phyloP scores from a whole-genome alignment of 2,888 invertebrate species.

The Orchesellides sinensis region DNA sequence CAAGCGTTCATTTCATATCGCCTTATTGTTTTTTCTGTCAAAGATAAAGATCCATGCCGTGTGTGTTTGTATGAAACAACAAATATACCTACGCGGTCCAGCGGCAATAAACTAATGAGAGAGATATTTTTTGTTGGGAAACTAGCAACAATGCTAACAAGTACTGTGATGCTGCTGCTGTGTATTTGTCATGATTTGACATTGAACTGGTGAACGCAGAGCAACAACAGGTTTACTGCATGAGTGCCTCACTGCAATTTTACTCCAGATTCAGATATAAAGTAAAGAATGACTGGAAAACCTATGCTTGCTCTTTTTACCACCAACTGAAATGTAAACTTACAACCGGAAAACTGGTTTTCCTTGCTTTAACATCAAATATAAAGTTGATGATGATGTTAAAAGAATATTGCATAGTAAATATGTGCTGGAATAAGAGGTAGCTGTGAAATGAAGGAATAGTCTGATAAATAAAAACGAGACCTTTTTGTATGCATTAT shows the following conservation, averaged over 20 bases:
- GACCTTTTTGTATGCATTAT: too few species aligned
- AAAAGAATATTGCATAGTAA: not conserved
- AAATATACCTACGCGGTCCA: slow-evolving; percentile 24
- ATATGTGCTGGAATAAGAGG: not conserved
- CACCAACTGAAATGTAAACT: slow-evolving; percentile 30
- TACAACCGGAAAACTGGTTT: slow-evolving; percentile 9
- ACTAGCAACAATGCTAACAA: not conserved
- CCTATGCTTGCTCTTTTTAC: not conserved
- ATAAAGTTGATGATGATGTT: too few species aligned
- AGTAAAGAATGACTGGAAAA: not conserved
- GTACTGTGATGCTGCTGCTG: slow-evolving; percentile 36
- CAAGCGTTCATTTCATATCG: not conserved
- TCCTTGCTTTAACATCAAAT: too few species aligned
- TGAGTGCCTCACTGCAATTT: slow-evolving; percentile 14
- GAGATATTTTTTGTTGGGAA: not conserved
- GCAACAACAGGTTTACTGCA: slow-evolving; percentile 35
- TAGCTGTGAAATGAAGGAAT: slow-evolving; percentile 3
- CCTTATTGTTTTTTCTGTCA: slow-evolving; percentile 30
- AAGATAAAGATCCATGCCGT: slow-evolving; percentile 29
- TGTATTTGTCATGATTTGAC: slow-evolving; percentile 26
- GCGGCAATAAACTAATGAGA: slow-evolving; percentile 44
- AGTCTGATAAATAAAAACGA: slow-evolving; percentile 1
- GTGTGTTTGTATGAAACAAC: slow-evolving; percentile 9
- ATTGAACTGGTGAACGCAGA: slow-evolving; percentile 12
- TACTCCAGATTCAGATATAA: slow-evolving; percentile 12